A percentile compares a stretch with the other conserved stretches of the same genome.
These are phyloP conservation scores for Amblyraja radiata DNA, from an alignment of 2,797 vertebrate species.

Conservation along the genomic window DNA sequence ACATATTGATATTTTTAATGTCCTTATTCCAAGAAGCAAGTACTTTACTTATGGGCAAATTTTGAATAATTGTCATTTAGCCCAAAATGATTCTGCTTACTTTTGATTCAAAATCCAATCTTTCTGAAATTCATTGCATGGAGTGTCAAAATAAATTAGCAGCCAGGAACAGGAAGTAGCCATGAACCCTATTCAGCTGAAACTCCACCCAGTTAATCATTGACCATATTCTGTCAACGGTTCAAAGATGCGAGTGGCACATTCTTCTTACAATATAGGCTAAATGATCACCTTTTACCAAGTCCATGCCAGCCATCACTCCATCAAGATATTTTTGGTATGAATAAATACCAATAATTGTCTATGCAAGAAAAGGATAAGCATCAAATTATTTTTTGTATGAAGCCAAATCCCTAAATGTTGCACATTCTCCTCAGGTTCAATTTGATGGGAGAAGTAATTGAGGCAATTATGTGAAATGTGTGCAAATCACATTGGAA, in stretches of 20 bases:
- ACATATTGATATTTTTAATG: too few species aligned
- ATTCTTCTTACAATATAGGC: too few species aligned
- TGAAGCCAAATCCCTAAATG: not conserved
- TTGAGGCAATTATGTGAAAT: not conserved
- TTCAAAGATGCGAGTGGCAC: not conserved
- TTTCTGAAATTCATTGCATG: not conserved
- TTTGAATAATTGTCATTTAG: not conserved
- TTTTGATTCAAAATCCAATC: not conserved
- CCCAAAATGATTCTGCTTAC: not conserved
- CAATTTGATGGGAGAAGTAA: not conserved
- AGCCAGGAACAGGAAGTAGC: not conserved
- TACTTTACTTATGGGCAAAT: not conserved
- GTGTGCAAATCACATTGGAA: not conserved
- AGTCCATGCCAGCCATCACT: too few species aligned
- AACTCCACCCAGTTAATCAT: not conserved
- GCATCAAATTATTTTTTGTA: not conserved
- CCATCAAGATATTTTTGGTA: not conserved
- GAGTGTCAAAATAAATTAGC: not conserved
- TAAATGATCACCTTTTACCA: too few species aligned
- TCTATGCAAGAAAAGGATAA: not conserved
- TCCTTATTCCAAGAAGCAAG: not conserved
- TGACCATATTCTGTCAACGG: not conserved
- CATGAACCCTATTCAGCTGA: not conserved
- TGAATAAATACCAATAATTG: not conserved
- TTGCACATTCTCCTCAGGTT: not conserved